Evolutionary conservation across 2,888 invertebrate genomes (phyloP).

Genomic region (Cerastoderma edule): DNA sequence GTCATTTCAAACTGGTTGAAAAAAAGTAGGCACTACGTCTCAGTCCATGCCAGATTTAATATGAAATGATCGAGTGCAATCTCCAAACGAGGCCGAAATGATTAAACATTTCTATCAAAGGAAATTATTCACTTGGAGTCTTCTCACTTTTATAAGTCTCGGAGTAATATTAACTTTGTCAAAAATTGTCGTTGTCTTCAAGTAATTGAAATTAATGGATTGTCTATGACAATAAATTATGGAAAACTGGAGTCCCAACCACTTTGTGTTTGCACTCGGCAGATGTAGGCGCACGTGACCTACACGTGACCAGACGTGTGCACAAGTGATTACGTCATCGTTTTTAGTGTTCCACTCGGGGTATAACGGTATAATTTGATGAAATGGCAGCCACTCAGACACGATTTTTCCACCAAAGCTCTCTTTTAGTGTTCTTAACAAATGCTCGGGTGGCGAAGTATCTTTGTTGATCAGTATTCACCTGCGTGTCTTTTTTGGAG

Average conservation of each 20-base stretch:
- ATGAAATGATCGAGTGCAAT: too few species aligned
- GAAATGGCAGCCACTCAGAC: constrained; percentile 21
- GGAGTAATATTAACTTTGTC: constrained; percentile 17
- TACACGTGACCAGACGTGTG: constrained; percentile 45
- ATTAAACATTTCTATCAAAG: constrained; percentile 15
- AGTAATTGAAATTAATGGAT: constrained; percentile 22
- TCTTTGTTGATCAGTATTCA: neutral
- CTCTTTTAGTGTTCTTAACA: neutral
- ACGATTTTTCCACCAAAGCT: constrained; percentile 3
- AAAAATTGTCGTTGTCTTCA: constrained; percentile 14
- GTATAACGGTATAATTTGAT: constrained; percentile 48
- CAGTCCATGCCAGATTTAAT: too few species aligned
- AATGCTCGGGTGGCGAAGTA: neutral
- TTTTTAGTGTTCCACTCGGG: constrained; percentile 39
- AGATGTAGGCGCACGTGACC: constrained; percentile 56
- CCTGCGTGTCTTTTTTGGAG: neutral
- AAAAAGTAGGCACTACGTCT: too few species aligned
- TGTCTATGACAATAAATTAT: constrained; percentile 26
- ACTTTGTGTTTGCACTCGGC: constrained; percentile 52
- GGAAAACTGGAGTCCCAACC: constrained; percentile 16
- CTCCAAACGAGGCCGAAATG: too few species aligned
- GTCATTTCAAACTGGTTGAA: too few species aligned
- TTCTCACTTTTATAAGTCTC: constrained; percentile 1
- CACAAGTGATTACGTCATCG: constrained; percentile 51
- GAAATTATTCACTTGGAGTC: constrained; percentile 2